Percentiles rank a stretch among this genome's conserved stretches.
These are phyloP conservation scores for Lepidurus arcticus DNA, from an alignment of 1,140 invertebrate genomes.

Conservation along the genomic window DNA sequence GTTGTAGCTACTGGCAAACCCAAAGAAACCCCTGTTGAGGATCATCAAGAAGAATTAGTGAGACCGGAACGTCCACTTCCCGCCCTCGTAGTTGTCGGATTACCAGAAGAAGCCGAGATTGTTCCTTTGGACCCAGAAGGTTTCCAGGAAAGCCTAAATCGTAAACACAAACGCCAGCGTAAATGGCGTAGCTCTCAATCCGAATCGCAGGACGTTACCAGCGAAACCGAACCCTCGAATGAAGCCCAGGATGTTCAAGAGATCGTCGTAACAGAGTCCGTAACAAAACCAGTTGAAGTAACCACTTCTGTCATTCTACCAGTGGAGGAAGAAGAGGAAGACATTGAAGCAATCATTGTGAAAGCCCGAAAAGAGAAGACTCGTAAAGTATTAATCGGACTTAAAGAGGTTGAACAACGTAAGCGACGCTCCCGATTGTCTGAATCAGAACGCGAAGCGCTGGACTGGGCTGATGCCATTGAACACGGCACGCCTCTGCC, in stretches of 20 bases:
- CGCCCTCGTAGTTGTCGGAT: constrained; percentile 29
- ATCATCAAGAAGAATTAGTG: constrained; percentile 20
- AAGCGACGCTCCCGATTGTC: constrained; percentile 34
- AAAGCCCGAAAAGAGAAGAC: constrained; percentile 19
- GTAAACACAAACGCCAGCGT: constrained; percentile 45
- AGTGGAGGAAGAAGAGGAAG: constrained; percentile 23
- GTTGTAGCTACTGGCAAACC: constrained; percentile 33
- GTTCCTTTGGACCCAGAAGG: constrained; percentile 47
- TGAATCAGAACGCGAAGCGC: constrained; percentile 36
- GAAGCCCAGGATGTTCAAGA: constrained; percentile 37
- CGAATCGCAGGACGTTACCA: constrained; percentile 29
- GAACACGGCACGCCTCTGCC: constrained; percentile 32
- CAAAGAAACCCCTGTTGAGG: constrained; percentile 23
- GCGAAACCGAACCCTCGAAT: constrained; percentile 36
- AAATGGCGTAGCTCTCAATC: constrained; percentile 47
- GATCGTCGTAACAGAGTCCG: constrained; percentile 31
- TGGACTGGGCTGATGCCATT: constrained; percentile 38
- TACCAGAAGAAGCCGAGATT: constrained; percentile 20
- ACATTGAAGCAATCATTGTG: background rate
- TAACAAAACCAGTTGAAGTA: constrained; percentile 31
- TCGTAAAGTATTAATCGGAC: constrained; percentile 10
- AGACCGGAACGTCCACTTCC: constrained; percentile 20
- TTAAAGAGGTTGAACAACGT: constrained; percentile 32
- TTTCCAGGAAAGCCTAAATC: constrained; percentile 48
- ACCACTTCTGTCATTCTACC: background rate